Conservation (phyloP, 2,113 vertebrate species). For the Plectropomus leopardus region DNA sequence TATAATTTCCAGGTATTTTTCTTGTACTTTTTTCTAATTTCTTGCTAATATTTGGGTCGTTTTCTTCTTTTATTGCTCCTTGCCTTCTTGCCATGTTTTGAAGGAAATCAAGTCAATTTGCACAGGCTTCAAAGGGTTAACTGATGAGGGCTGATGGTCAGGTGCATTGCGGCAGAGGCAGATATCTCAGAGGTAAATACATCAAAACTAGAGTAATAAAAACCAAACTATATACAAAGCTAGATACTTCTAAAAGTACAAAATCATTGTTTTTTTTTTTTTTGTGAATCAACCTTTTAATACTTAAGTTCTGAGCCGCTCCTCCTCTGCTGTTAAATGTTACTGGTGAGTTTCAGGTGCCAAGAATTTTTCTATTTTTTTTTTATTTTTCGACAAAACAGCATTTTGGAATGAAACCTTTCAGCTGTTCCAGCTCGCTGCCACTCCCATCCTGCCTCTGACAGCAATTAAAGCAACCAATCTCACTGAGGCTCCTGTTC, state of each 20-base stretch:
- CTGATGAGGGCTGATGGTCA: neutral
- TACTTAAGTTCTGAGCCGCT: neutral
- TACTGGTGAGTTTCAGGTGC: slow-evolving; percentile 12
- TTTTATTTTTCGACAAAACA: slow-evolving; percentile 15
- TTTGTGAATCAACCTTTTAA: neutral
- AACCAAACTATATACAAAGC: neutral
- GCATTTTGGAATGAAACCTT: slow-evolving; percentile 46
- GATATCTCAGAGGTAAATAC: no score
- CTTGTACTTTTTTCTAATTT: no score
- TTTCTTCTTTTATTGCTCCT: no score
- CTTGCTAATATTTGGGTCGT: no score
- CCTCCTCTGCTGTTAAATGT: neutral
- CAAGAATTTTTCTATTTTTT: neutral
- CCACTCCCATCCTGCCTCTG: slow-evolving; percentile 59
- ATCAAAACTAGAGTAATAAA: neutral
- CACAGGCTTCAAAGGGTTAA: no score
- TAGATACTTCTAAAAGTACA: neutral
- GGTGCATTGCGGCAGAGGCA: neutral
- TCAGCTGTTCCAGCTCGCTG: slow-evolving; percentile 49
- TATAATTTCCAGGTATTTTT: no score
- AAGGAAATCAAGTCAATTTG: no score
- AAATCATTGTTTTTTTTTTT: neutral
- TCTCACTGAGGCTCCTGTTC: slow-evolving; percentile 56
- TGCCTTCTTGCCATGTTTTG: no score
- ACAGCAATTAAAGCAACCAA: slow-evolving; percentile 70